Evolutionary conservation across 1,140 invertebrate species (phyloP).

Genomic region (Bombus haemorrhoidalis): DNA sequence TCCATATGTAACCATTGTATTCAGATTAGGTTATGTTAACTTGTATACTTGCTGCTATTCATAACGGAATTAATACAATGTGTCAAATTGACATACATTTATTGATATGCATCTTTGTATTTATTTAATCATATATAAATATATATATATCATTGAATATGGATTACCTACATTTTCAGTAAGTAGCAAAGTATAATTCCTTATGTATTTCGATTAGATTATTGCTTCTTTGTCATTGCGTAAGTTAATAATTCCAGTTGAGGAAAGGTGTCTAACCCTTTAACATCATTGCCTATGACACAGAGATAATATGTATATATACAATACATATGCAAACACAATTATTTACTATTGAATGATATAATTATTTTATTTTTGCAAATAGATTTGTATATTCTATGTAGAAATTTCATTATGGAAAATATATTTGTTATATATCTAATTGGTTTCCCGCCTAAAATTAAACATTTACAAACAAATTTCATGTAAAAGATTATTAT

Average conservation of each 20-base stretch:
- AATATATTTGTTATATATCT: neutral
- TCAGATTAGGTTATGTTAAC: slow-evolving; percentile 9
- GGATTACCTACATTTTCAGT: slow-evolving; percentile 54
- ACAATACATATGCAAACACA: neutral
- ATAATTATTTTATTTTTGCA: neutral
- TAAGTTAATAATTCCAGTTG: neutral
- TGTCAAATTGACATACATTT: slow-evolving; percentile 73
- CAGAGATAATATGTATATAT: neutral
- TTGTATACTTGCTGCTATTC: neutral
- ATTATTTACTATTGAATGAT: neutral
- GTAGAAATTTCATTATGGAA: neutral
- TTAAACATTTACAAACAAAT: neutral
- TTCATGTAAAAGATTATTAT: neutral
- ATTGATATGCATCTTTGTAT: slow-evolving; percentile 52
- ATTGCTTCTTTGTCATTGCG: neutral
- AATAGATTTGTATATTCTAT: neutral
- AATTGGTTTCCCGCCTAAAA: neutral
- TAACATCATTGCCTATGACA: neutral
- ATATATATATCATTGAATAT: slow-evolving; percentile 46
- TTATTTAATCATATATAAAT: slow-evolving; percentile 50
- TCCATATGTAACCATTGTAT: neutral
- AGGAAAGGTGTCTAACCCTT: neutral
- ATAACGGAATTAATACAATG: slow-evolving; percentile 50
- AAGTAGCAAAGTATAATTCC: slow-evolving; percentile 35
- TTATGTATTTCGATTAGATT: neutral